Percentiles rank a stretch among this genome's conserved stretches.
These are phyloP conservation scores for Chelonus insularis DNA, from an alignment of 1,140 invertebrate genomes.

Conservation along the genomic window DNA sequence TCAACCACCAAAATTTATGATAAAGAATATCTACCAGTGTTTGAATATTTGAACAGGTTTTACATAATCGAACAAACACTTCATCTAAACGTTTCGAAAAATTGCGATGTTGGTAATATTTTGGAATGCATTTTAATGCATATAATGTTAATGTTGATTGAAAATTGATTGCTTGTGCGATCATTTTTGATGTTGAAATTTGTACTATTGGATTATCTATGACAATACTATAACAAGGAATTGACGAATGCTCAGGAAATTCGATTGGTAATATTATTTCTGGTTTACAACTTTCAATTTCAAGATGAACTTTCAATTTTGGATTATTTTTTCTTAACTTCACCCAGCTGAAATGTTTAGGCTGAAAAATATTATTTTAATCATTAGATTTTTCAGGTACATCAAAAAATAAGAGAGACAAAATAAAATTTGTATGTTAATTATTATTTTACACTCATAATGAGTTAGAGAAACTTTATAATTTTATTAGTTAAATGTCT, in stretches of 20 bases:
- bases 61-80: constrained; percentile 61
- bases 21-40: constrained; percentile 62
- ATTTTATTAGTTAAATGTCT: too few species aligned
- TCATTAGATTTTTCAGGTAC: too few species aligned
- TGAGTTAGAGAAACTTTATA: too few species aligned
- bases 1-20: constrained; percentile 30
- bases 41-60: constrained; percentile 64
- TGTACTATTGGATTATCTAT: constrained; percentile 68
- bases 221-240: constrained; percentile 70
- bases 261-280: constrained; percentile 56
- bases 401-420: too few species aligned
- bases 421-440: too few species aligned
- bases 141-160: constrained; percentile 56
- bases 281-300: constrained; percentile 61
- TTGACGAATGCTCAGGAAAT: constrained; percentile 62
- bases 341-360: constrained; percentile 58
- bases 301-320: constrained; percentile 62
- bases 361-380: constrained; percentile 43
- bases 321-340: constrained; percentile 63
- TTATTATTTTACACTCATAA: too few species aligned
- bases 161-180: constrained; percentile 46
- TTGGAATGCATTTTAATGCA: constrained; percentile 63
- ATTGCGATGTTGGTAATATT: constrained; percentile 58
- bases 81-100: constrained; percentile 66
- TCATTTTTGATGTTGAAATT: constrained; percentile 52